Evolutionary conservation across 2,797 vertebrate genomes (phyloP).

Genomic region (Cottoperca gobio): DNA sequence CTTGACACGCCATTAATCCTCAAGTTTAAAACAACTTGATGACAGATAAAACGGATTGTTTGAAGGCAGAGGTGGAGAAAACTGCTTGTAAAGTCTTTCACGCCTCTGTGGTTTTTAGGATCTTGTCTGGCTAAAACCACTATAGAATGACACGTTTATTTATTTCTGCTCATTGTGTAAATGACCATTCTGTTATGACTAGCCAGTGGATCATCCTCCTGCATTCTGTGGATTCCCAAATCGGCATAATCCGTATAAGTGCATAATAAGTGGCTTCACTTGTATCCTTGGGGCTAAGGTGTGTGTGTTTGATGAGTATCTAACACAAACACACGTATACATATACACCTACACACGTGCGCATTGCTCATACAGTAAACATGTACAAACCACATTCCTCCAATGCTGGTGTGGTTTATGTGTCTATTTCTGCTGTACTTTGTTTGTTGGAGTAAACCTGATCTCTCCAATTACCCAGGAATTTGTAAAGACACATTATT

Average conservation of each 20-base stretch:
- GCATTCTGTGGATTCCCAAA: constrained; percentile 58
- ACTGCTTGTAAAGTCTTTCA: constrained; percentile 12
- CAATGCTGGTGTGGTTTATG: constrained; percentile 6
- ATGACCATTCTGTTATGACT: constrained; percentile 49
- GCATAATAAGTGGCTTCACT: constrained; percentile 52
- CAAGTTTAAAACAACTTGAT: constrained; percentile 15
- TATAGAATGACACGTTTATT: constrained; percentile 10
- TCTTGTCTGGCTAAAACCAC: constrained; percentile 33
- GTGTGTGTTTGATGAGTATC: constrained; percentile 68
- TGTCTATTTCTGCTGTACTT: constrained; percentile 9
- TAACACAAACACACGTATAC: constrained; percentile 62
- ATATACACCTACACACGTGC: constrained; percentile 29
- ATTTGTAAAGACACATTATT: constrained; percentile 10
- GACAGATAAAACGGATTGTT: constrained; percentile 21
- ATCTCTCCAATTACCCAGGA: background rate
- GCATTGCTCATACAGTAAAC: constrained; percentile 4
- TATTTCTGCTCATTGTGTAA: constrained; percentile 25
- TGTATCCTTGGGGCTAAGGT: constrained; percentile 68
- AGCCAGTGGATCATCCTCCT: constrained; percentile 46
- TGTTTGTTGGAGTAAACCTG: background rate
- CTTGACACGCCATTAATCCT: constrained; percentile 33
- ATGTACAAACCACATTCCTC: constrained; percentile 37
- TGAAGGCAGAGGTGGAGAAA: constrained; percentile 10
- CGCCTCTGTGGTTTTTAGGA: background rate
- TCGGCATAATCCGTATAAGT: constrained; percentile 61